Evolutionary conservation across 2,797 vertebrate genomes (phyloP), one percentile per base, ranked within the genome.

Genomic region (Thaleichthys pacificus): DNA sequence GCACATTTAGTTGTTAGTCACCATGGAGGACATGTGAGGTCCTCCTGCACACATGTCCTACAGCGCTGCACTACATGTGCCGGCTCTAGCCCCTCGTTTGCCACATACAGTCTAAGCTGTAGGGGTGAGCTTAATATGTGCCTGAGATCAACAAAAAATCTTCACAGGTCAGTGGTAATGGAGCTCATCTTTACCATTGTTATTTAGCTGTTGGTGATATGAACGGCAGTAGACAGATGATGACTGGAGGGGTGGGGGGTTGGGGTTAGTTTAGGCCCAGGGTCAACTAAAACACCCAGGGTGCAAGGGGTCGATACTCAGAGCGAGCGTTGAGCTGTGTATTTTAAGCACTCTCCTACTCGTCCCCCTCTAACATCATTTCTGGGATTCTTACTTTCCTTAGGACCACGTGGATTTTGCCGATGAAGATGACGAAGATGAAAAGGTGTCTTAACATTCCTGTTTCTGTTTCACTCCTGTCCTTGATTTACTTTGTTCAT

Each of bases 371-470:
- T n/a, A 17, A 17, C 19, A 5, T 5, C 1, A 19, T n/a, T 56
- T 17, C 19, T 57, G 42, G 42, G 42, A 47, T 47, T 47, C 42
- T 60, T 72, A 47, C 73, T 63, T 80, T 82, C 91, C 87, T 51
- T 75, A 99, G 97, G 95, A 95, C 60, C 91, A 86, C 66, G 91
- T 96, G 80, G 94, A 96, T 58, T 9, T 95, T 51, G 94, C 92
- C 6, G 97, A 99, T 6, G 97, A 98, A 0, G 96, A 98, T 0
- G 96, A 97, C 8, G 97, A 99, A 0, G 96, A 99, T 60, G 96
- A 97, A 72, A 97, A 96, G 93, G 97, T 98, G 87, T 8, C 73
- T 72, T 11, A 30, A 26, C 15, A 19, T 4, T 35, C 32, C 21
- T 32, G 32, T 4, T 35, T 51, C 28, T 32, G 8, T 57, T n/a